Base-by-base conservation (phyloP, 2,888 invertebrate species). In the Synanthedon vespiformis region DNA sequence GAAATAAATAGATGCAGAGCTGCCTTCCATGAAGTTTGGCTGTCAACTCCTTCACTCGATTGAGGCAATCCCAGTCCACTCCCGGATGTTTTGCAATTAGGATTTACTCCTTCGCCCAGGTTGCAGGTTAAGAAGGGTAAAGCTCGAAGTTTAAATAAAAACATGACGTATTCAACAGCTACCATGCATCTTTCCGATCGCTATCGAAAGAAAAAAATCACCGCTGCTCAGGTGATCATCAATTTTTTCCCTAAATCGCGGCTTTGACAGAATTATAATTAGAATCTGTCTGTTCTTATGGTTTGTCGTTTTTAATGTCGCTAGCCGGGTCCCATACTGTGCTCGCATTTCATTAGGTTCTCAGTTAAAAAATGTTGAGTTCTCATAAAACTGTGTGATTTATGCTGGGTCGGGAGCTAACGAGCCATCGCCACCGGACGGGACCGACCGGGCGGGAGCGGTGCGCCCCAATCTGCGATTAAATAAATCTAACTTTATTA, bases 231-330 rank as follows among this genome's bases (percentile, higher is more conserved):
- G 72, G 68, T 68, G 77, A 83, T 80, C 85, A 85, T 87, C 82
- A 87, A 87, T 87, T 87, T 77, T 75, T 79, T 71, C 68, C 74
- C 78, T 80, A 80, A 73, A 80, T 81, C 74, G 76, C 69, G 73
- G 77, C 78, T 84, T 82, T 87, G 86, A 86, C 87, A 87, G 87
- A 76, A 84, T 84, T 84, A 86, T 86, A 87, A 87, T 87, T 85
- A 85, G 83, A 86, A 85, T 80, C 80, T 80, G 83, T 83, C 82
- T 70, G 79, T 80, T 72, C 77, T 79, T 79, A 80, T 75, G 78
- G 81, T 79, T 77, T 82, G 79, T 82, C 83, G 79, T 83, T 84
- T 85, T 85, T 84, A 84, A 84, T 83, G 86, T 86, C 85, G 80
- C 84, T 85, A 79, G 81, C 67, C 70, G 77, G 80, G 79, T 84